Percentiles rank a stretch among this genome's conserved stretches.
These are phyloP conservation scores for Drosophila ficusphila DNA, from an alignment of 1,140 invertebrate species.

Conservation along the genomic window DNA sequence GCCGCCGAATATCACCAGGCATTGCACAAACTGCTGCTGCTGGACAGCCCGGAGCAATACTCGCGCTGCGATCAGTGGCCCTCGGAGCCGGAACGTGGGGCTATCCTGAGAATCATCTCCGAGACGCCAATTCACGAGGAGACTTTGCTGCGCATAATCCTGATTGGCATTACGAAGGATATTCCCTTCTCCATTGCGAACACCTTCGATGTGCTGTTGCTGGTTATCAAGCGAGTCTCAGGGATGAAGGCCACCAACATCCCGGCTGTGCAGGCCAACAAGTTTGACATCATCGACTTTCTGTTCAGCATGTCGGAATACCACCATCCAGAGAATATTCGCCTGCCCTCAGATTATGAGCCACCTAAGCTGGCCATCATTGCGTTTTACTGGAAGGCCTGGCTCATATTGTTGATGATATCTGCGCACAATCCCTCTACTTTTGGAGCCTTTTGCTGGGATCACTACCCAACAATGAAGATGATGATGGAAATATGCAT, in stretches of 20 bases:
- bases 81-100: slow-evolving; percentile 91
- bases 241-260: slow-evolving; percentile 88
- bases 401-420: slow-evolving; percentile 95
- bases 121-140: slow-evolving; percentile 95
- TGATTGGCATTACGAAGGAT: slow-evolving; percentile 94
- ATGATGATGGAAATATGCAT: slow-evolving; percentile 98
- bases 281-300: slow-evolving; percentile 94
- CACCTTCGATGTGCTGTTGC: slow-evolving; percentile 93
- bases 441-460: slow-evolving; percentile 94
- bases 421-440: slow-evolving; percentile 95
- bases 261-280: slow-evolving; percentile 90
- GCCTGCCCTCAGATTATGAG: slow-evolving; percentile 92
- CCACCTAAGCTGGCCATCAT: slow-evolving; percentile 96
- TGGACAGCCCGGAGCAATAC: slow-evolving; percentile 94
- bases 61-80: slow-evolving; percentile 98
- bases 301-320: slow-evolving; percentile 96
- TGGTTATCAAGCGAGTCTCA: slow-evolving; percentile 93
- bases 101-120: slow-evolving; percentile 92
- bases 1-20: slow-evolving; percentile 91
- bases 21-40: slow-evolving; percentile 93
- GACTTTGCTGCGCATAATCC: slow-evolving; percentile 91
- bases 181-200: slow-evolving; percentile 92
- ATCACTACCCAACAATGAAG: slow-evolving; percentile 95
- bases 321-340: slow-evolving; percentile 96
- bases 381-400: slow-evolving; percentile 97